Evolutionary conservation across 2,113 vertebrate genomes (phyloP).

Genomic region (Sorex araneus): DNA sequence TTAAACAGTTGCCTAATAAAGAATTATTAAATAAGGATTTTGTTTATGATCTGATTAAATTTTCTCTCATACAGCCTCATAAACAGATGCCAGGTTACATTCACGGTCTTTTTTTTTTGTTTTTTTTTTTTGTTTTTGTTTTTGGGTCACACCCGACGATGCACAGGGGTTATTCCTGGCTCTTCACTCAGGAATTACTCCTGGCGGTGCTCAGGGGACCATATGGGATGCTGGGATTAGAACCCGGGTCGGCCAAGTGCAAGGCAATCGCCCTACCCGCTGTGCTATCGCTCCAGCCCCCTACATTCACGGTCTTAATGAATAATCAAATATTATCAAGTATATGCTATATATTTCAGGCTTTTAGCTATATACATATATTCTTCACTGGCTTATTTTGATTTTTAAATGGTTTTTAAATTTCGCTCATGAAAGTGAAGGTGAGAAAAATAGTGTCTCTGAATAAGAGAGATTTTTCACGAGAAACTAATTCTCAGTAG

Average conservation of each 20-base stretch:
- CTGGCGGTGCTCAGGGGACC: too few relatives aligned
- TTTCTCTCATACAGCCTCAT: neutral
- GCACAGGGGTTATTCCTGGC: too few relatives aligned
- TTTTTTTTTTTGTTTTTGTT: too few relatives aligned
- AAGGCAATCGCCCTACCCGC: too few relatives aligned
- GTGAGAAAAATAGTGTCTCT: conserved; percentile 9
- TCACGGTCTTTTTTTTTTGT: neutral
- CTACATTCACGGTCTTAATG: conserved; percentile 8
- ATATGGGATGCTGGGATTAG: too few relatives aligned
- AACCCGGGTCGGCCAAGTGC: too few relatives aligned
- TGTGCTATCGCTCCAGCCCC: too few relatives aligned
- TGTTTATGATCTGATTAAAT: conserved; percentile 10
- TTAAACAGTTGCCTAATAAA: too few relatives aligned
- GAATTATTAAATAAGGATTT: conserved; percentile 33
- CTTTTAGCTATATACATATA: neutral
- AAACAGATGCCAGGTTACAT: neutral
- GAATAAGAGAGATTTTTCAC: neutral
- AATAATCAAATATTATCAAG: neutral
- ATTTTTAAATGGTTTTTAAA: too few relatives aligned
- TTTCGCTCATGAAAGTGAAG: neutral
- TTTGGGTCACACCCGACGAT: too few relatives aligned
- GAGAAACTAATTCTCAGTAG: neutral
- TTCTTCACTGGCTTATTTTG: neutral
- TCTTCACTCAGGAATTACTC: too few relatives aligned
- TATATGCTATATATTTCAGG: neutral